Base-by-base conservation (phyloP, 2,888 invertebrate species). In the Nomada lathburiana region DNA sequence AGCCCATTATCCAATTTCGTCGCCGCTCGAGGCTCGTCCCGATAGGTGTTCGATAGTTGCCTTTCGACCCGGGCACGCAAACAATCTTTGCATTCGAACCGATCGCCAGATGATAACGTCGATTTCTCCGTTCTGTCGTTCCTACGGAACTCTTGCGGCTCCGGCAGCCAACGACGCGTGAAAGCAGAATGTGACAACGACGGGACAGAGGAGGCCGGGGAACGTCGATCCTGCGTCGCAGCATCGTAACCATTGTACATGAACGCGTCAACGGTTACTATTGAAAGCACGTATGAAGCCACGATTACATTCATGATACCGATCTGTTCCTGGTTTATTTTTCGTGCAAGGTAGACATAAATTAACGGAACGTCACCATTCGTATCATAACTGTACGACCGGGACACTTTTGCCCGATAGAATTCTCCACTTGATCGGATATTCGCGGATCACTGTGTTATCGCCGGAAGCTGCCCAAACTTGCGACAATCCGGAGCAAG, bases 281-380 rank as follows among this genome's bases (percentile, higher is more conserved):
- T 81, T 2, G 73, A 23, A 11, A 80, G 26, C 67, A 53, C 73
- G 62, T 59, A 63, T 29, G 23, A 44, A 16, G 47, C 23, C 29
- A 23, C 74, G 50, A 73, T 20, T 26, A 81, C 68, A 26, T 59
- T 68, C 80, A 80, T 80, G 82, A 53, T 80, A 55, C 16, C 16
- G 50, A 57, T 26, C 44, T 68, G 18, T 62, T 20, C 57, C 55
- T 42, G 10, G 57, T 70, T 70, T 47, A 53, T 64, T 26, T 1
- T 16, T 62, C 42, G 26, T 23, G 20, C 16, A 50, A 62, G 72
- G 26, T 60, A 62, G 10, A 42, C 23, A n/a, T 10, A 26, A 23
- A 9, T 16, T 3, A 52, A 59, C 26, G 10, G 11, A 29, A 26
- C 11, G 79, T 55, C 36, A 36, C 44, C 10, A 44, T 55, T 77